These are phyloP conservation scores for Mus caroli DNA, from an alignment of 2,797 vertebrate genomes.

Conservation along the genomic window DNA sequence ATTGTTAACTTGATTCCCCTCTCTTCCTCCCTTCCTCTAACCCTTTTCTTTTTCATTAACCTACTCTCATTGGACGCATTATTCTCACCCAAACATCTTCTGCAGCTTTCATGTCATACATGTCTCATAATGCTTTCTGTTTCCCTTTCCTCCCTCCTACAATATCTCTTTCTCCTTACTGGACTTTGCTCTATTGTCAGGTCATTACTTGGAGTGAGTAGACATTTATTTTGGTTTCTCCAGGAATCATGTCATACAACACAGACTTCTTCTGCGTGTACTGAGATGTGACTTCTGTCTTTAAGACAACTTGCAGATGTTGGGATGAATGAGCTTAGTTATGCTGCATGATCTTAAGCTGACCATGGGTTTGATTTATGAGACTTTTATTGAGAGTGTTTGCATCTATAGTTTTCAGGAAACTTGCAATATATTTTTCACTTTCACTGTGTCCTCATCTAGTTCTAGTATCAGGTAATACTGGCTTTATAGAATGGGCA, in stretches of 20 bases:
- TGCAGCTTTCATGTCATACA: background rate
- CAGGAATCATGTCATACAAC: background rate
- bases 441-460: background rate
- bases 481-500: too few relatives aligned
- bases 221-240: background rate
- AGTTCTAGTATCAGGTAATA: background rate
- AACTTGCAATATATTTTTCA: background rate
- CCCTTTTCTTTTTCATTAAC: background rate
- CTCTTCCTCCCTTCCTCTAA: background rate
- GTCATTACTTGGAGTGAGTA: background rate
- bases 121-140: background rate
- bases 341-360: background rate
- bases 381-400: background rate
- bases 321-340: background rate
- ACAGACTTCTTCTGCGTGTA: background rate
- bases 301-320: background rate
- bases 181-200: background rate
- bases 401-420: background rate
- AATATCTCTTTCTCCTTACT: background rate
- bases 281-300: background rate
- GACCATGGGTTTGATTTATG: too few relatives aligned
- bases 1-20: background rate
- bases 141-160: background rate
- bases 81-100: too few relatives aligned
- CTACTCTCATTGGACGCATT: background rate